Base-by-base conservation (phyloP, 2,888 invertebrate genomes). In the Gymnocheta viridis region DNA sequence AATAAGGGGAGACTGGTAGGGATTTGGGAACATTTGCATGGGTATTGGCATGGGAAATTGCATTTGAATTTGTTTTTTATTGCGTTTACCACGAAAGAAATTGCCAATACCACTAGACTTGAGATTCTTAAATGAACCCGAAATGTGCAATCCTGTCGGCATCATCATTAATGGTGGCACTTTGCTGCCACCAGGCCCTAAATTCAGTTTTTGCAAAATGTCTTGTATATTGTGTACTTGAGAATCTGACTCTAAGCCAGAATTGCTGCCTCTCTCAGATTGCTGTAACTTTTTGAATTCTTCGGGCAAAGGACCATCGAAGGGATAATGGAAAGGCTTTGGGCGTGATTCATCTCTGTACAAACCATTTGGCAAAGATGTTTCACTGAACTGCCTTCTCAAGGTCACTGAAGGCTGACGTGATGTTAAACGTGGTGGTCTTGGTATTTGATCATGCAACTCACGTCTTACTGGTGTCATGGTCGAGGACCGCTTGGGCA, bases 291-390 rank as follows among this genome's bases (percentile, higher is more conserved):
- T 90, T 79, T 89, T 89, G 76, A 92, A 92, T 76, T 91, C 89
- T 14, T 91, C 89, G 17, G 92, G 91, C 74, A 88, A 14, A 0
- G 90, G 89, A 0, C 91, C 92, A 2, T 91, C 90, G 58, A 88
- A 89, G 9, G 90, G 89, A 88, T 91, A 91, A 86, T 92, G 90
- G 85, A 92, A 92, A 2, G 92, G 92, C 73, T 91, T 89, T 4
- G 92, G 92, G 22, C 88, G 88, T 22, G 87, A 86, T 2, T 89
- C 89, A 17, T 89, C 88, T 12, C 89, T 86, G 47, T 44, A 56
- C 3, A 47, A 56, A 19, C 58, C 72, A 67, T 73, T 83, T 2
- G 77, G 62, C 24, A 51, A n/a, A 3, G 89, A 86, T 7, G 88
- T 86, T 51, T 89, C 89, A 14, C 87, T 87, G 72, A 87, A 89